Percentiles rank a stretch among this genome's conserved stretches.
phyloP scores from a whole-genome alignment of 2,113 vertebrate species.

The Seriola rivoliana region DNA sequence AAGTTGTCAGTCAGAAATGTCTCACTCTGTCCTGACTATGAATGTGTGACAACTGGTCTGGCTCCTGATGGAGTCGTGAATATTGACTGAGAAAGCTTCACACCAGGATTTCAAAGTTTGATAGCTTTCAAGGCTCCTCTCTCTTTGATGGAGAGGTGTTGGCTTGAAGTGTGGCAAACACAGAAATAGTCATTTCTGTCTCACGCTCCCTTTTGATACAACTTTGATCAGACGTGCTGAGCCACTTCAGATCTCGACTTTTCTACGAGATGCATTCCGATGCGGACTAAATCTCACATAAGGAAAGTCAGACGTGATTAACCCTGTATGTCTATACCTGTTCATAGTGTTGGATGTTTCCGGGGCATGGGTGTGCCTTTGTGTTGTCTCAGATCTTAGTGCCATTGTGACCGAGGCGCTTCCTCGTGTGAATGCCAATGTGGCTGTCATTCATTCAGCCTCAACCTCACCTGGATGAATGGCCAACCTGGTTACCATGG shows the following conservation, averaged over 20 bases:
- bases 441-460: constrained; percentile 84
- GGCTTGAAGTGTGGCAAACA: constrained; percentile 45
- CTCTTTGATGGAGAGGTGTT: constrained; percentile 40
- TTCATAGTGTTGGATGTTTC: constrained; percentile 47
- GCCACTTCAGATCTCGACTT: constrained; percentile 42
- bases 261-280: constrained; percentile 44
- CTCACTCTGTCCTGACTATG: constrained; percentile 29
- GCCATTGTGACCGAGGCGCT: constrained; percentile 44
- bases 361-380: constrained; percentile 67
- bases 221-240: constrained; percentile 47
- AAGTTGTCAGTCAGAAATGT: constrained; percentile 58
- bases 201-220: constrained; percentile 30
- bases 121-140: constrained; percentile 41
- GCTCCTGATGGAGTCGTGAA: constrained; percentile 47
- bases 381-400: constrained; percentile 63
- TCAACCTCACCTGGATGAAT: constrained; percentile 81
- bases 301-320: constrained; percentile 40
- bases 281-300: constrained; percentile 37
- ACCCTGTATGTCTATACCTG: constrained; percentile 32
- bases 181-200: constrained; percentile 37
- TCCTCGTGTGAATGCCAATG: constrained; percentile 67
- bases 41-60: constrained; percentile 36
- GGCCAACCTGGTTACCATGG: constrained; percentile 76
- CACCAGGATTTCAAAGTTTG: constrained; percentile 37
- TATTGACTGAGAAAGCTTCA: constrained; percentile 54